Evolutionary conservation across 2,797 vertebrate genomes (phyloP), one percentile per base, ranked within the genome.

Genomic region (Melanotaenia trifasciata): DNA sequence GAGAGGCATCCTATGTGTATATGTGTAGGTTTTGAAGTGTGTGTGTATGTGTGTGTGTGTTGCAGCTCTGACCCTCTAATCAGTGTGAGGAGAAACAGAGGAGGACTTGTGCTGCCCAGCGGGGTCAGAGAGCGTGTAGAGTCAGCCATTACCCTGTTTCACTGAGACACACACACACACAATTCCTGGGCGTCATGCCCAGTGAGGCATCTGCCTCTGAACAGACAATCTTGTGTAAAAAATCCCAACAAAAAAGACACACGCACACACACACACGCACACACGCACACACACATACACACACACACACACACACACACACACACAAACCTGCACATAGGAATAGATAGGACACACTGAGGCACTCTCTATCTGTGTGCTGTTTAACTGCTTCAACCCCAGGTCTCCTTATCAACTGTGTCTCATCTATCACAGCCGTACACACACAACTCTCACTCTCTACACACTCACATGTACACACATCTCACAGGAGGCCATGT

Each of bases 11-110:
- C 70, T 76, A 74, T 79, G 87, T 72, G 24, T 81, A 36, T 79
- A 81, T 70, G 78, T 70, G 78, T 60, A 16, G 66, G 58, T 70
- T 84, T 69, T 51, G 66, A 58, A 83, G 72, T 75, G 67, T 76
- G 84, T 75, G 92, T 89, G 82, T 68, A 69, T n/a, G 73, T 9
- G 82, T 70, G 71, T n/a, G 73, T 9, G 10, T 81, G 88, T 86
- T 90, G 84, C 72, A 92, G 90, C 62, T 83, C 91, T 95, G 94
- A 96, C 93, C 95, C 93, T 87, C 79, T 92, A 86, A 91, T 94
- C 92, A 91, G 93, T 85, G 85, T 93, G 93, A 94, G 90, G 87
- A 95, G 95, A 95, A 96, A 96, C 94, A 96, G 93, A 94, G 92
- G 94, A 94, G 80, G 89, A 91, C 89, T 95, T 92, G 93, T 95